Conservation (phyloP, 37 sponge, comb jelly and placozoan species). For the Aphrocallistes beatrix region DNA sequence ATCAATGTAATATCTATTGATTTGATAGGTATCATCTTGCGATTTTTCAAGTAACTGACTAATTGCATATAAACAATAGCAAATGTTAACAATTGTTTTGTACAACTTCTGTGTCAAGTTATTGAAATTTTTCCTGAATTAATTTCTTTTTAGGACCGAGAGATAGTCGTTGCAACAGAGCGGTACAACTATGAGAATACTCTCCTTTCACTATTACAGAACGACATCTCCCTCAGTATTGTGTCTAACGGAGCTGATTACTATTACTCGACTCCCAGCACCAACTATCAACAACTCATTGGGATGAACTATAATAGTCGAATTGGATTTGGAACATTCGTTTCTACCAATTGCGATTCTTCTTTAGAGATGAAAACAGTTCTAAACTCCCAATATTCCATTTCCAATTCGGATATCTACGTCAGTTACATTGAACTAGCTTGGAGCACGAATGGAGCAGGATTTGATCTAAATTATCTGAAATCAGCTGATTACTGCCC, state of each 20-base stretch:
- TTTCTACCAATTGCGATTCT: not conserved
- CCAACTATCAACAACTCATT: not conserved
- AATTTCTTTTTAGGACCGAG: not conserved
- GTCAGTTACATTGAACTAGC: not conserved
- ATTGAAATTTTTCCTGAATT: too few relatives aligned
- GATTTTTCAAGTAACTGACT: too few relatives aligned
- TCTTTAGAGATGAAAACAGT: not conserved
- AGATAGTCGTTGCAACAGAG: not conserved
- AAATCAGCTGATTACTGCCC: not conserved
- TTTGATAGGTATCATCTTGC: too few relatives aligned
- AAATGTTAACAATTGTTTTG: too few relatives aligned
- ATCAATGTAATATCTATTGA: too few relatives aligned
- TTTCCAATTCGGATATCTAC: not conserved
- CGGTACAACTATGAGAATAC: conserved; percentile 18
- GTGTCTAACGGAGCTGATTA: not conserved
- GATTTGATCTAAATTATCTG: not conserved
- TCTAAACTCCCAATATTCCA: not conserved
- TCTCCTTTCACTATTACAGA: not conserved
- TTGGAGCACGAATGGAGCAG: not conserved
- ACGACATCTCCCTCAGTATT: not conserved
- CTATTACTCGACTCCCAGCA: not conserved
- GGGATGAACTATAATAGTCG: not conserved
- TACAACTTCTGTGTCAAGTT: too few relatives aligned
- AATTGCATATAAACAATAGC: too few relatives aligned
- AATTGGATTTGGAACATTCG: not conserved